Evolutionary conservation across 2,113 vertebrate species (phyloP).

Genomic region (Neopipo cinnamomea): DNA sequence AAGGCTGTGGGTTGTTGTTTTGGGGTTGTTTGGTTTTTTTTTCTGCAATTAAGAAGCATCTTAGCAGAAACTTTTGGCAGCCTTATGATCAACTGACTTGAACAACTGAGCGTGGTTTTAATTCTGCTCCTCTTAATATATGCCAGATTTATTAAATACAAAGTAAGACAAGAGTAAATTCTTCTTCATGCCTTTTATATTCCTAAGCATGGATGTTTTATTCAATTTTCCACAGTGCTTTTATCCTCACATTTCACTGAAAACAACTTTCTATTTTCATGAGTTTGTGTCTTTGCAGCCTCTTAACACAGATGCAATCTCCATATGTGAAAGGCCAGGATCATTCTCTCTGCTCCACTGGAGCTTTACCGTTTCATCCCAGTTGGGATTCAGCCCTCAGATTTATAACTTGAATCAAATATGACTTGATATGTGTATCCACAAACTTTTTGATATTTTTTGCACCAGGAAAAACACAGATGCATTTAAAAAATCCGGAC

Average conservation of each 20-base stretch:
- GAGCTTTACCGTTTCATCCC: not conserved
- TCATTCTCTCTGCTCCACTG: not conserved
- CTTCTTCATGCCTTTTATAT: not conserved
- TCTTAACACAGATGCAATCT: not conserved
- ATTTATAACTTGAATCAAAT: not conserved
- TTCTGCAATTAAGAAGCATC: not conserved
- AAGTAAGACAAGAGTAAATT: not conserved
- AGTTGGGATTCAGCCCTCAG: not conserved
- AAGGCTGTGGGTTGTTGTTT: not conserved
- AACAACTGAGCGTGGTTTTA: not conserved
- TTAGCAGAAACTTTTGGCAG: not conserved
- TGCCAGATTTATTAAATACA: not conserved
- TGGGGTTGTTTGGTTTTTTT: rapidly evolving
- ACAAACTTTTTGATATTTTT: not conserved
- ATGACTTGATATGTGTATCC: not conserved
- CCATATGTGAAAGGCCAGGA: not conserved
- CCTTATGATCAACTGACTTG: not conserved
- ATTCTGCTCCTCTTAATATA: not conserved
- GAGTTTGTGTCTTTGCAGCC: not conserved
- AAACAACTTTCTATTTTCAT: not conserved
- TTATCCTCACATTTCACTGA: not conserved
- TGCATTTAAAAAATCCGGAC: not conserved
- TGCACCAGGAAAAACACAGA: not conserved
- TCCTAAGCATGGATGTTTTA: not conserved
- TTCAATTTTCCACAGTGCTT: not conserved